These are phyloP conservation scores for Steinernema carpocapsae DNA, from an alignment of 2,888 invertebrate species.

Conservation along the genomic window DNA sequence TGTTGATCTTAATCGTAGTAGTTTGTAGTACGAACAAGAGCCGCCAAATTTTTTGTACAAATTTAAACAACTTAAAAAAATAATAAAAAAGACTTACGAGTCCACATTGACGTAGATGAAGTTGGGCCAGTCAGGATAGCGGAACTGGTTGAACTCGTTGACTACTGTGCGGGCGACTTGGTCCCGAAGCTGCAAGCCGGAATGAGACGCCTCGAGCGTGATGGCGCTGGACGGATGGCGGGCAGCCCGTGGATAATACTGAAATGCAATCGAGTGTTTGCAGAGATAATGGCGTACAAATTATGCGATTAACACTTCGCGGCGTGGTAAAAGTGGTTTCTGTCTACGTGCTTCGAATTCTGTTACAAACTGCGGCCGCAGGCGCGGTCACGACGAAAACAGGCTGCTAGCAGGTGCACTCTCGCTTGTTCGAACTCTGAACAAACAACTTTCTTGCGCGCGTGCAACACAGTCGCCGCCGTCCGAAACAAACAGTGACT, in stretches of 20 bases:
- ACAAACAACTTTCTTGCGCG: conserved; percentile 6
- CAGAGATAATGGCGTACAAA: not conserved
- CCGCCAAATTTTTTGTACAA: too few relatives aligned
- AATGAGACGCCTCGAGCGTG: conserved; percentile 52
- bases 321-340: not conserved
- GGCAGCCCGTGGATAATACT: conserved; percentile 65
- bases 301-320: conserved; percentile 1
- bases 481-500: conserved; percentile 23
- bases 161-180: conserved; percentile 48
- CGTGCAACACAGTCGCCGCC: not conserved
- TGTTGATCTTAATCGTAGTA: too few relatives aligned
- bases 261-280: conserved; percentile 39
- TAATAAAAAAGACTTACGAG: conserved; percentile 43
- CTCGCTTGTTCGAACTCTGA: conserved; percentile 13
- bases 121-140: conserved; percentile 67
- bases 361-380: conserved; percentile 18
- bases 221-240: conserved; percentile 55
- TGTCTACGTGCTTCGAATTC: conserved; percentile 9
- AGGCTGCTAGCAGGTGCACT: conserved; percentile 19
- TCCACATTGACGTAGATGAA: conserved; percentile 62
- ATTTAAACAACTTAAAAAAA: too few relatives aligned
- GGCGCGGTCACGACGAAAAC: conserved; percentile 13
- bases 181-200: conserved; percentile 53
- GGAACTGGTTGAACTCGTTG: conserved; percentile 49
- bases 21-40: too few relatives aligned